Evolutionary conservation across 2,113 vertebrate species (phyloP).

Genomic region (Melanostigma gelatinosum): DNA sequence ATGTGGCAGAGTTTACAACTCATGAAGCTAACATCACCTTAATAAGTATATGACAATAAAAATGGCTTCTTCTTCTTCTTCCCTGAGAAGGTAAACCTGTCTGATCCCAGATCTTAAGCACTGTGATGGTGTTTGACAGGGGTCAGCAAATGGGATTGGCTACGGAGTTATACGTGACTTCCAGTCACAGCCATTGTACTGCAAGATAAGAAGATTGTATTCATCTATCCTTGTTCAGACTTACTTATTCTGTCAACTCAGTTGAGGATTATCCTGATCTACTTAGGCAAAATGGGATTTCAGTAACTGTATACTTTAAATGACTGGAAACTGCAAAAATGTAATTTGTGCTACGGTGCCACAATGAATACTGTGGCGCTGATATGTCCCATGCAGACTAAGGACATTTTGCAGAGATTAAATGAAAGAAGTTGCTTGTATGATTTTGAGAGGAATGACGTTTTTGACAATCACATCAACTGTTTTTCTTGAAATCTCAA

Average conservation of each 20-base stretch:
- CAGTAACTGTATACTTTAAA: slow-evolving; percentile 55
- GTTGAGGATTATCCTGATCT: slow-evolving; percentile 72
- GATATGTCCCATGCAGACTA: slow-evolving; percentile 27
- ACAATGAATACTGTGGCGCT: slow-evolving; percentile 36
- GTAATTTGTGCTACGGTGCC: slow-evolving; percentile 39
- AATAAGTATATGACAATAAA: neutral
- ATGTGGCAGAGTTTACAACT: neutral
- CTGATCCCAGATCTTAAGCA: slow-evolving; percentile 36
- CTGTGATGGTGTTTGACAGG: slow-evolving; percentile 38
- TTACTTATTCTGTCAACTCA: slow-evolving; percentile 69
- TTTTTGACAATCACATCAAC: slow-evolving; percentile 1
- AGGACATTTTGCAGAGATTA: neutral
- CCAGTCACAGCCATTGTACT: slow-evolving; percentile 48
- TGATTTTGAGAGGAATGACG: slow-evolving; percentile 2
- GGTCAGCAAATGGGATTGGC: slow-evolving; percentile 48
- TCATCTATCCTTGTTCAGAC: slow-evolving; percentile 62
- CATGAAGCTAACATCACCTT: neutral
- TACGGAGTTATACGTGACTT: slow-evolving; percentile 33
- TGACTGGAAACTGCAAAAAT: slow-evolving; percentile 66
- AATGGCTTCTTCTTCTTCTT: too few relatives aligned
- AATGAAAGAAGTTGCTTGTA: slow-evolving; percentile 1
- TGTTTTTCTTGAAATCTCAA: neutral
- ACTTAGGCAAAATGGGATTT: slow-evolving; percentile 74
- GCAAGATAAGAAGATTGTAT: slow-evolving; percentile 68
- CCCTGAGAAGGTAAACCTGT: slow-evolving; percentile 4